Evolutionary conservation across 1,140 invertebrate species (phyloP).

Genomic region (Pantala flavescens): DNA sequence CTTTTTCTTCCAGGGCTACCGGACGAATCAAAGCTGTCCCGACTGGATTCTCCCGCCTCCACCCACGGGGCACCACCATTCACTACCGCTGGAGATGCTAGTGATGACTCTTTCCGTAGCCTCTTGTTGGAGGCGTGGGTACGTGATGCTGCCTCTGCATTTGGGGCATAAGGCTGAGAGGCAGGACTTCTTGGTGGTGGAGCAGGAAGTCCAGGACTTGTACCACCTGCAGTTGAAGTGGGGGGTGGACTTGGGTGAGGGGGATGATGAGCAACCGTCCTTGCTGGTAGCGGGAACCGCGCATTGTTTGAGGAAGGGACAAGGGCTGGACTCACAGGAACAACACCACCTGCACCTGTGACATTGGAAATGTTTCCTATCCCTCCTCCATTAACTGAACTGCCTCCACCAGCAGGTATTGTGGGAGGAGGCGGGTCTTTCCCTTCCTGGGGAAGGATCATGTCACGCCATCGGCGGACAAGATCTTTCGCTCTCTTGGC

Average conservation of each 20-base stretch:
- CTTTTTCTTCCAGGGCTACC: constrained; percentile 12
- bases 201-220: constrained; percentile 26
- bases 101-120: constrained; percentile 41
- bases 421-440: constrained; percentile 27
- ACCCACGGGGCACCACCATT: constrained; percentile 12
- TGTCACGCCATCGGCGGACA: constrained; percentile 80
- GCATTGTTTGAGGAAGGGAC: background rate
- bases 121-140: constrained; percentile 52
- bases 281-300: background rate
- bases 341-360: constrained; percentile 22
- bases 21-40: constrained; percentile 23
- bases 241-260: constrained; percentile 10
- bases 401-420: constrained; percentile 13
- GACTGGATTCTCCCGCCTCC: constrained; percentile 22
- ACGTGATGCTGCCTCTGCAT: constrained; percentile 42
- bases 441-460: constrained; percentile 49
- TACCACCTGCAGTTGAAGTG: constrained; percentile 20
- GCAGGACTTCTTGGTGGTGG: constrained; percentile 21
- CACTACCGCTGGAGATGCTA: constrained; percentile 18
- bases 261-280: background rate
- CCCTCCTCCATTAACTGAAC: constrained; percentile 11
- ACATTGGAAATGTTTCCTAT: constrained; percentile 14
- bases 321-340: constrained; percentile 18
- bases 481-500: constrained; percentile 81
- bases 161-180: constrained; percentile 16